Evolutionary conservation across 2,888 invertebrate species (phyloP).

Genomic region (Mamestra brassicae): DNA sequence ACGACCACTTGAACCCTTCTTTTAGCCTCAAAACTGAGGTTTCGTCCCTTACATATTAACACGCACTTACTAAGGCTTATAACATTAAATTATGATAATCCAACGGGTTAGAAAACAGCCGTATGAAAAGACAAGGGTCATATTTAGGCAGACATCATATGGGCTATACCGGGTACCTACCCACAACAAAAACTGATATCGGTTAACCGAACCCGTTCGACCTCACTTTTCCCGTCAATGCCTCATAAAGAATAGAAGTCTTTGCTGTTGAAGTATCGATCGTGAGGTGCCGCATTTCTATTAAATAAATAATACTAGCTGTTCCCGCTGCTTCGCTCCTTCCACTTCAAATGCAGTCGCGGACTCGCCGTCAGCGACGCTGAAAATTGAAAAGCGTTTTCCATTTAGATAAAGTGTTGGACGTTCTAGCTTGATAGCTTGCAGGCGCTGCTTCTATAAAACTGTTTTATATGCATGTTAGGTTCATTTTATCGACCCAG

Average conservation of each 20-base stretch:
- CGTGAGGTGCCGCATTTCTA: slow-evolving; percentile 40
- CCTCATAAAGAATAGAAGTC: slow-evolving; percentile 31
- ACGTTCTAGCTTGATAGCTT: slow-evolving; percentile 18
- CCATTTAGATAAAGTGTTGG: slow-evolving; percentile 42
- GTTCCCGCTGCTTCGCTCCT: slow-evolving; percentile 21
- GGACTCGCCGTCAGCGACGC: slow-evolving; percentile 35
- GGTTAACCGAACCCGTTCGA: not conserved
- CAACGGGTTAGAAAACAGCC: not conserved
- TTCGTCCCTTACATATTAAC: slow-evolving; percentile 23
- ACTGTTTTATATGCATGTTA: slow-evolving; percentile 8
- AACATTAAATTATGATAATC: slow-evolving; percentile 31
- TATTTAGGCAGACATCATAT: not conserved
- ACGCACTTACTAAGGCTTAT: slow-evolving; percentile 7
- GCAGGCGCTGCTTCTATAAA: not conserved
- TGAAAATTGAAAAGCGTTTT: slow-evolving; percentile 62
- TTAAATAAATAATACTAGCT: slow-evolving; percentile 57
- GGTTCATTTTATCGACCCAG: slow-evolving; percentile 13
- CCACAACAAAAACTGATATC: not conserved
- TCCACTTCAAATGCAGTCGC: slow-evolving; percentile 51
- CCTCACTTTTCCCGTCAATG: slow-evolving; percentile 1
- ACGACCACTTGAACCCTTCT: not conserved
- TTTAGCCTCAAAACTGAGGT: slow-evolving; percentile 17
- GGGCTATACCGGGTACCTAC: not conserved
- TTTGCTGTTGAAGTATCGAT: slow-evolving; percentile 54
- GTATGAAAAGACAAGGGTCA: slow-evolving; percentile 15